phyloP scores from a whole-genome alignment of 1,140 invertebrate species.

The Drosophila dunni region DNA sequence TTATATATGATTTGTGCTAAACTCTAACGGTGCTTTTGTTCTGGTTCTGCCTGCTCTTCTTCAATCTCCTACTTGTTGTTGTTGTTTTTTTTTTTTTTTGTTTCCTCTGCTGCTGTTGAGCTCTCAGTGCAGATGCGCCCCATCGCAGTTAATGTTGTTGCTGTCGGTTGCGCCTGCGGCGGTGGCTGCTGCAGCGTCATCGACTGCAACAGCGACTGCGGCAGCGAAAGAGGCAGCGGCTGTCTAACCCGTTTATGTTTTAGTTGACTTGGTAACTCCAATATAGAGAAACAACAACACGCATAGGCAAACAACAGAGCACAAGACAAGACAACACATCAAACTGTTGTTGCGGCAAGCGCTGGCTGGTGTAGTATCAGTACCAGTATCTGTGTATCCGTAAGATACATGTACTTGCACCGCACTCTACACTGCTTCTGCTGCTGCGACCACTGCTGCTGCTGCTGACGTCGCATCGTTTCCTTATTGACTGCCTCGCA shows the following conservation, averaged over 20 bases:
- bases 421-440: constrained; percentile 35
- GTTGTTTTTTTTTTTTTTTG: constrained; percentile 40
- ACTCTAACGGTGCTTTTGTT: constrained; percentile 17
- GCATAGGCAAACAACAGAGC: constrained; percentile 71
- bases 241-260: constrained; percentile 75
- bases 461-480: constrained; percentile 37
- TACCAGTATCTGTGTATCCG: constrained; percentile 64
- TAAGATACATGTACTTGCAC: constrained; percentile 69
- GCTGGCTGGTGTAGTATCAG: constrained; percentile 23
- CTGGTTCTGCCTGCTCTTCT: constrained; percentile 8
- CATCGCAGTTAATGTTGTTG: constrained; percentile 29
- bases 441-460: not conserved
- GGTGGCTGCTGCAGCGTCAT: constrained; percentile 26
- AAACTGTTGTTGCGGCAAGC: constrained; percentile 40
- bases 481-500: constrained; percentile 66
- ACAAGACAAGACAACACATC: constrained; percentile 30
- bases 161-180: constrained; percentile 31
- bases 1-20: constrained; percentile 7
- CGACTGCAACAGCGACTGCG: constrained; percentile 3
- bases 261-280: constrained; percentile 70
- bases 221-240: constrained; percentile 21
- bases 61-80: constrained; percentile 10
- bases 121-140: constrained; percentile 17
- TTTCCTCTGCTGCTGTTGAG: constrained; percentile 23
- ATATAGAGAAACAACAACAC: constrained; percentile 48